Evolutionary conservation across 2,888 invertebrate species (phyloP), one percentile per base, ranked within the genome.

Genomic region (Chirona hameri): DNA sequence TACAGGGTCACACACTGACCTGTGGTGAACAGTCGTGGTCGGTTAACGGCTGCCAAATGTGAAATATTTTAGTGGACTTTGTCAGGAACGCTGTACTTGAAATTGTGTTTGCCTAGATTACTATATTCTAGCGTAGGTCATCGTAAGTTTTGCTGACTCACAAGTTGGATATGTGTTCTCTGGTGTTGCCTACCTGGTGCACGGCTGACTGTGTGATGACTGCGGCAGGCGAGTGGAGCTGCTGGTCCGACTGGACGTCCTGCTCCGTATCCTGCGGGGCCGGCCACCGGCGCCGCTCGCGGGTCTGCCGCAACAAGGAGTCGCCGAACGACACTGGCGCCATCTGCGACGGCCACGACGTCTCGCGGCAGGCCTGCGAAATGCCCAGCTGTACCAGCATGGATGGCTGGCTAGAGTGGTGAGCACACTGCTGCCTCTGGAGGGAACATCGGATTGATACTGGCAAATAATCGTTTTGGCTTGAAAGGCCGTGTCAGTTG

Each of bases 211-310:
- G 21, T 76, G 76, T 21, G 14, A 4, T 3, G 29, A 5, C 29
- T 29, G 14, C n/a, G 24, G 46, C 86, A 91, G 92, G 92, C 65
- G 92, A 92, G 86, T 95, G 95, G 95, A 91, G 93, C 5, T 95
- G 95, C 86, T 96, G 96, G 96, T 92, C 93, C 0, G 95, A 95
- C 81, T 95, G 94, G 94, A 92, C 93, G 2, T 90, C 91, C 24
- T 96, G 96, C 86, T 93, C 93, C 46, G 93, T 91, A 0, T 29
- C 69, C 29, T 69, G 69, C 29, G 93, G 92, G 0, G 88, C 90
- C 81, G 95, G 95, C 0, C 90, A 92, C 31, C 90, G 91, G 80
- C 90, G 91, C 29, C 91, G 95, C 24, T n/a, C 24, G 60, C 24
- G 60, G 5, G 21, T 15, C 21, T 60, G 60, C n/a, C 60, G n/a